Evolutionary conservation across 2,797 vertebrate genomes (phyloP).

Genomic region (Salarias fasciatus): DNA sequence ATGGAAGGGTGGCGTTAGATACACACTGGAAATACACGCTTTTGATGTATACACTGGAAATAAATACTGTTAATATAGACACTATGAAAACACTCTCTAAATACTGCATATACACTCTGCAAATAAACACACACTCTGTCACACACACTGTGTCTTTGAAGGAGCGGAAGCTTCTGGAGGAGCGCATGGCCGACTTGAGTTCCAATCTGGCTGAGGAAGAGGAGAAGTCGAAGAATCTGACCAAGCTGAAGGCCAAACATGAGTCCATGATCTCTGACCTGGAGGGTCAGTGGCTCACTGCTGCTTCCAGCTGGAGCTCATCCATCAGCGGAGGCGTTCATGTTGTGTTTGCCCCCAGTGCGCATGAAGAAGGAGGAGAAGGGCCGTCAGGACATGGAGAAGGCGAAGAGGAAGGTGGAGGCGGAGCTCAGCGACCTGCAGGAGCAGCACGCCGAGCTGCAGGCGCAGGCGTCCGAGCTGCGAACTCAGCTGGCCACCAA

Average conservation of each 20-base stretch:
- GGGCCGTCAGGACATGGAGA: conserved; percentile 92
- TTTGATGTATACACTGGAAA: too few species aligned
- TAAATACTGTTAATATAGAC: too few species aligned
- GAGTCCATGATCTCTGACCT: conserved; percentile 95
- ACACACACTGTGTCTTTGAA: conserved; percentile 48
- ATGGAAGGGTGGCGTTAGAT: too few species aligned
- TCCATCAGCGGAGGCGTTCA: conserved; percentile 17
- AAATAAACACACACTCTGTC: too few species aligned
- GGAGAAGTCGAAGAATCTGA: conserved; percentile 96
- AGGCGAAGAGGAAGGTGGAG: conserved; percentile 95
- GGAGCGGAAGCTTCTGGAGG: conserved; percentile 94
- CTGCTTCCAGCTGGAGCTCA: too few species aligned
- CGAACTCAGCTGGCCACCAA: conserved; percentile 90
- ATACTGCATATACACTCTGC: too few species aligned
- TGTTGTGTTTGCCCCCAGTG: conserved; percentile 72
- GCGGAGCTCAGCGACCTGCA: conserved; percentile 89
- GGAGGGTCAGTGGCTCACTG: conserved; percentile 57
- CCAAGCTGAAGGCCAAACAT: conserved; percentile 94
- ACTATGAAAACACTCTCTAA: too few species aligned
- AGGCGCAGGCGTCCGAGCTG: conserved; percentile 90
- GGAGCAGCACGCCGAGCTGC: conserved; percentile 93
- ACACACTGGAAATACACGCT: too few species aligned
- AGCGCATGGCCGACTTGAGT: conserved; percentile 90
- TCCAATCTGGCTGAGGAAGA: conserved; percentile 96
- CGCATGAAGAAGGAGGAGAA: conserved; percentile 96